Percentiles rank a stretch among this genome's conserved stretches.
phyloP scores from a whole-genome alignment of 2,113 vertebrate genomes.

The Takifugu flavidus region DNA sequence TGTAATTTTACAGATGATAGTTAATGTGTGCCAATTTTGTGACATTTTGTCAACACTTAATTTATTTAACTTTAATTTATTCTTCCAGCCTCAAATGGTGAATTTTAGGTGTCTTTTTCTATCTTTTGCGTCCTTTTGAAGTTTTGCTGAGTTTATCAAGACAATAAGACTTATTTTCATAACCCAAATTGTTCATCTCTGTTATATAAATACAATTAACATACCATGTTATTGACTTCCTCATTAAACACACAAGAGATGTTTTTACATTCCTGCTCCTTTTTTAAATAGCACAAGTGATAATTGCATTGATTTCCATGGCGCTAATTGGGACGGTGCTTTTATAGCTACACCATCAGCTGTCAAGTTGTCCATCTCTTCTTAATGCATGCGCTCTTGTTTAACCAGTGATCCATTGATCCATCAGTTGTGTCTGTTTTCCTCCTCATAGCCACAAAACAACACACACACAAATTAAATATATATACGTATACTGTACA shows the following conservation, averaged over 20 bases:
- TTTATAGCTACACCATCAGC: not conserved
- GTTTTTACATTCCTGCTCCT: not conserved
- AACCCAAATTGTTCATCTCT: not conserved
- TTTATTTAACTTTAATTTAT: too few relatives aligned
- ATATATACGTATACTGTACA: too few relatives aligned
- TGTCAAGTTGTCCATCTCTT: not conserved
- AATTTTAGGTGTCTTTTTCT: slow-evolving; percentile 3
- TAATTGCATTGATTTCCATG: slow-evolving; percentile 13
- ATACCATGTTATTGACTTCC: not conserved
- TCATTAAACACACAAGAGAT: not conserved
- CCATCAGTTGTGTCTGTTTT: too few relatives aligned
- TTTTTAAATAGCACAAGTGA: slow-evolving; percentile 37
- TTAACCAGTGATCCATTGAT: too few relatives aligned
- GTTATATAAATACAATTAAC: not conserved
- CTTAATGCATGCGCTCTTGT: not conserved
- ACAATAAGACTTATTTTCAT: not conserved
- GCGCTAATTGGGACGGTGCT: slow-evolving; percentile 31
- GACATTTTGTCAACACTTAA: too few relatives aligned
- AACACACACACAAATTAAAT: slow-evolving; percentile 4
- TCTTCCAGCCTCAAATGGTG: not conserved
- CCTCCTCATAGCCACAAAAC: slow-evolving; percentile 3
- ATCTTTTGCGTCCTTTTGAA: slow-evolving; percentile 14
- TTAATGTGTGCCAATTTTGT: too few relatives aligned
- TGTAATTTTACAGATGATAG: too few relatives aligned
- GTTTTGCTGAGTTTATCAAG: too few relatives aligned